Evolutionary conservation across 2,888 invertebrate genomes (phyloP), one percentile per base, ranked within the genome.

Genomic region (Hirtodrosophila trivittata): DNA sequence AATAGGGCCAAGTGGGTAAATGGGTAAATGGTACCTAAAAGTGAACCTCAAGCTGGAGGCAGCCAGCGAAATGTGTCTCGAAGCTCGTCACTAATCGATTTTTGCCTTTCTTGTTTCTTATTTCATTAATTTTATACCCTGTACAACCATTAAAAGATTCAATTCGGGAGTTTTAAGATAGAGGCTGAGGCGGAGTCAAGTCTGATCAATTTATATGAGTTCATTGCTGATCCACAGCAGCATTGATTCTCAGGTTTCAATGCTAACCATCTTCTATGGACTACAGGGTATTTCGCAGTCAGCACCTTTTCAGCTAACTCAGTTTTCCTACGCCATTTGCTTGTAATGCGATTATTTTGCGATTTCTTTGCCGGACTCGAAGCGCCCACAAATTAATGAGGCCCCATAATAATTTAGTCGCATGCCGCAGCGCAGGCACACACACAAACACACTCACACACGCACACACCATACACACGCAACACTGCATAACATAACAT

Each of bases 41-140:
- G 52, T 64, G 55, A 50, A 60, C 25, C 30, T 46, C 41, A 75
- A 66, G 58, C 32, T 50, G 45, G 35, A 39, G 35, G 52, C 45
- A 37, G 25, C 38, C 54, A 41, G 25, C 56, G 26, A 49, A 66
- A 52, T 57, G 56, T 42, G 9, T 10, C 32, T 16, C 13, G 14
- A 47, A 42, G 37, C 21, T 16, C 39, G 45, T 45, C 54, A 18
- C 63, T 83, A 86, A 88, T 88, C 89, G 89, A 88, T 88, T 89
- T 87, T 75, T 66, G 62, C 57, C 46, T 49, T 52, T 47, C 38
- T 35, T 21, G 28, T 13, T 14, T 10, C 14, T 10, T 12, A 5
- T 45, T 41, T 38, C 25, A 18, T 52, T 41, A 16, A 28, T 25
- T 50, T 21, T 38, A 62, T 41, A 41, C 41, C 37, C 28, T 28